Evolutionary conservation across 2,888 invertebrate species (phyloP).

Genomic region (Apantesis nais): DNA sequence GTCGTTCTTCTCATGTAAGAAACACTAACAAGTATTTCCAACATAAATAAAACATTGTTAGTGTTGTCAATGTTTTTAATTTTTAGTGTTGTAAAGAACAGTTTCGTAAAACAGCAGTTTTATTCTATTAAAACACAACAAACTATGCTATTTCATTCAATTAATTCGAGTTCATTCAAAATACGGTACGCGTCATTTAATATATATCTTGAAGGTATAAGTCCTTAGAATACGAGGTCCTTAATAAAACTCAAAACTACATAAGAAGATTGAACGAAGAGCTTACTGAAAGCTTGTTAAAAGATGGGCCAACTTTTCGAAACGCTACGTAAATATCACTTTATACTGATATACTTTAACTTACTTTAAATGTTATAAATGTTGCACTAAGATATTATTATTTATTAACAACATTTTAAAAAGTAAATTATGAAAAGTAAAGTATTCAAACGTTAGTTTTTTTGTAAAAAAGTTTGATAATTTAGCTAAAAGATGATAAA

Average conservation of each 20-base stretch:
- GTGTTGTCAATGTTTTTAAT: too few relatives aligned
- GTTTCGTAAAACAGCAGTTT: too few relatives aligned
- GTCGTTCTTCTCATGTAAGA: too few relatives aligned
- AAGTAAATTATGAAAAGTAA: too few relatives aligned
- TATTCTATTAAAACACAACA: neutral
- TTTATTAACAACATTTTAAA: too few relatives aligned
- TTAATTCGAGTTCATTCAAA: neutral
- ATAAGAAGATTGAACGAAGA: conserved; percentile 12
- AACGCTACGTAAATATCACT: neutral
- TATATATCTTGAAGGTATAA: neutral
- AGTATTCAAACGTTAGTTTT: too few relatives aligned
- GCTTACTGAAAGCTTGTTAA: conserved; percentile 15
- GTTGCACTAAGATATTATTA: neutral
- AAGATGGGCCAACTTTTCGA: conserved; percentile 9
- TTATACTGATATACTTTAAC: neutral
- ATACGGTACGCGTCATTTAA: too few relatives aligned
- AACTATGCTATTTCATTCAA: neutral
- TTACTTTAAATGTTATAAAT: conserved; percentile 2
- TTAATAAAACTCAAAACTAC: neutral
- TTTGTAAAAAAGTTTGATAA: too few relatives aligned
- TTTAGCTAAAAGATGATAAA: too few relatives aligned
- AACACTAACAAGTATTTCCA: too few relatives aligned
- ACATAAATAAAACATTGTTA: too few relatives aligned
- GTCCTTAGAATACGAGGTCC: neutral
- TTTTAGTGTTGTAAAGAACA: too few relatives aligned